A percentile compares a stretch with the other conserved stretches of the same genome.
Conservation (phyloP, 2,888 invertebrate species). For the Lithosia quadra region DNA sequence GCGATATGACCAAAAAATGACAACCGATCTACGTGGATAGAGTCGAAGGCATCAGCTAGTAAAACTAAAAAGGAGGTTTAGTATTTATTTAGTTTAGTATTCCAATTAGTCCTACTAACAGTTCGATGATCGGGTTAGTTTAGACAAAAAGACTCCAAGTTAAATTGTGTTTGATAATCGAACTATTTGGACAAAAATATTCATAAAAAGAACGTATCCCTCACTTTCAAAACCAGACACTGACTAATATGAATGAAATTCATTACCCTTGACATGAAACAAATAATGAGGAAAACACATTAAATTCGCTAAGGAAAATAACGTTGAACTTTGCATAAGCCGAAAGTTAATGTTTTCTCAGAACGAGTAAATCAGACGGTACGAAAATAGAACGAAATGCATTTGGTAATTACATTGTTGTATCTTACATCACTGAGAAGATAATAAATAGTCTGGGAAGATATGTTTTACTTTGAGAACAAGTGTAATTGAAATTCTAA, state of each 20-base stretch:
- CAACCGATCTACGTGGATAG: no score
- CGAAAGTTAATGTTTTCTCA: conserved; percentile 29
- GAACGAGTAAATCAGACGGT: conserved; percentile 24
- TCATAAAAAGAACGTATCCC: neutral
- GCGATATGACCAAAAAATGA: no score
- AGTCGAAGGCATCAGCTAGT: no score
- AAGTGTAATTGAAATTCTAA: neutral
- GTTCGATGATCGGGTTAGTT: no score
- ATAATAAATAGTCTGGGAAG: neutral
- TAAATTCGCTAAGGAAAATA: conserved; percentile 25
- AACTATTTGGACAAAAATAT: no score
- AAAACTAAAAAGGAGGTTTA: no score
- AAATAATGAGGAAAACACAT: conserved; percentile 4
- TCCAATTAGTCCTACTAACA: no score
- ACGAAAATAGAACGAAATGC: conserved; percentile 27
- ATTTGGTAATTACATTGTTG: conserved; percentile 10
- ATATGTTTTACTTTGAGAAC: neutral
- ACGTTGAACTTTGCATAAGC: conserved; percentile 14
- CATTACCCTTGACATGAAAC: neutral
- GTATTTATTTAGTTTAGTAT: no score
- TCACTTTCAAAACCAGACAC: neutral
- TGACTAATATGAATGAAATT: neutral
- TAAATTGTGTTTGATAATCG: no score
- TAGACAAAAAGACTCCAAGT: no score
- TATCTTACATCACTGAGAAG: conserved; percentile 7